Conservation (phyloP, 2,888 invertebrate species). For the Isoperla grammatica region DNA sequence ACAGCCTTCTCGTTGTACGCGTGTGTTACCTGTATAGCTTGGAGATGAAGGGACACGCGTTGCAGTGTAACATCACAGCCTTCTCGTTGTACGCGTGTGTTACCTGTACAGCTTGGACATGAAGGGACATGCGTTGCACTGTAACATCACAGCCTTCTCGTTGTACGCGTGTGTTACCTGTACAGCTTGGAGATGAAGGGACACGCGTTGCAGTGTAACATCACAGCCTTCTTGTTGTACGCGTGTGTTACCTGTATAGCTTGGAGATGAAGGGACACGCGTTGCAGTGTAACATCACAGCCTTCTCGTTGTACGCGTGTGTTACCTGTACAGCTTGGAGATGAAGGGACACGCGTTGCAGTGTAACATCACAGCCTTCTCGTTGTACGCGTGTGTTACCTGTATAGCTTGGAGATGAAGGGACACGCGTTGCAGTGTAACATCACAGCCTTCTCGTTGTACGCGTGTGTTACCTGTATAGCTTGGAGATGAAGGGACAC, state of each 20-base stretch:
- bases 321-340: slow-evolving; percentile 47
- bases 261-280: slow-evolving; percentile 50
- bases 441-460: slow-evolving; percentile 69
- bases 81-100: too few relatives aligned
- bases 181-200: slow-evolving; percentile 37
- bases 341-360: slow-evolving; percentile 39
- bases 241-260: slow-evolving; percentile 52
- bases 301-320: too few relatives aligned
- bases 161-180: too few relatives aligned
- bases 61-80: too few relatives aligned
- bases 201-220: too few relatives aligned
- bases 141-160: slow-evolving; percentile 30
- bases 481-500: slow-evolving; percentile 25
- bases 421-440: slow-evolving; percentile 42
- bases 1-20: too few relatives aligned
- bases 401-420: slow-evolving; percentile 45
- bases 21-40: too few relatives aligned
- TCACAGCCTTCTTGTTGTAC: too few relatives aligned
- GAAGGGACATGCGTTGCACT: slow-evolving; percentile 36
- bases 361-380: slow-evolving; percentile 45
- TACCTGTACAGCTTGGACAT: slow-evolving; percentile 57
- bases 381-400: slow-evolving; percentile 40
- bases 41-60: slow-evolving; percentile 37
- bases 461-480: slow-evolving; percentile 61
- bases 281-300: slow-evolving; percentile 24